Base-by-base conservation (phyloP, 2,888 invertebrate genomes). In the Lasioglossum leucozonium region DNA sequence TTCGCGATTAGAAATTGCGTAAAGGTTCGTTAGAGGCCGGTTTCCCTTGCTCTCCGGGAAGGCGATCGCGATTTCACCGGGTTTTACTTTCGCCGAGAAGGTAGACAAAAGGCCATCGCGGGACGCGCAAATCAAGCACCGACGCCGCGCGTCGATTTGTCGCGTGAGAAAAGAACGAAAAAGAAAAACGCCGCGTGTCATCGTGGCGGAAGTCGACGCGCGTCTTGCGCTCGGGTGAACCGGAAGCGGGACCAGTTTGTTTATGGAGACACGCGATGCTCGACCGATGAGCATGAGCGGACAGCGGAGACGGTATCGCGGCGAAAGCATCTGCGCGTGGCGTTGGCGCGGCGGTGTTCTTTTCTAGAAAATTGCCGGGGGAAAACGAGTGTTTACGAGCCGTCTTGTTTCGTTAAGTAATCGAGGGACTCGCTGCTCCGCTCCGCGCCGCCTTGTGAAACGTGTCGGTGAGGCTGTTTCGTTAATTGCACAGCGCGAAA, bases 321-420 rank as follows among this genome's bases (percentile, higher is more conserved):
- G 82, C 72, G 82, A 83, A 83, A 83, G 82, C 44, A 82, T 81
- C 82, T 47, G 55, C 13, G 40, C 22, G 34, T 3, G 34, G 34
- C 58, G 51, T 10, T 22, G 51, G 40, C 22, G 34, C 34, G 34
- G 34, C 58, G 51, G 22, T 22, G 51, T 40, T 65, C 34, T 34
- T 81, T 30, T n/a, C 42, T 10, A 44, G 47, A 40, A 62, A 71
- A 79, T 26, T 13, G 16, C 37, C 26, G 37, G 2, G 4, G 37
- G 37, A 30, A 34, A 71, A 37, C 51, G 34, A 30, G 34, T 10
- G 26, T 34, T 34, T 22, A 44, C 40, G 37, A 34, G 16, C 13
- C 10, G 16, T 18, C 22, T 37, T 18, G 30, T 40, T 55, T 37
- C 67, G 55, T 71, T 71, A 77, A 30, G 26, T 40, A 77, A 51